Evolutionary conservation across 2,888 invertebrate species (phyloP).

Genomic region (Dione juno): DNA sequence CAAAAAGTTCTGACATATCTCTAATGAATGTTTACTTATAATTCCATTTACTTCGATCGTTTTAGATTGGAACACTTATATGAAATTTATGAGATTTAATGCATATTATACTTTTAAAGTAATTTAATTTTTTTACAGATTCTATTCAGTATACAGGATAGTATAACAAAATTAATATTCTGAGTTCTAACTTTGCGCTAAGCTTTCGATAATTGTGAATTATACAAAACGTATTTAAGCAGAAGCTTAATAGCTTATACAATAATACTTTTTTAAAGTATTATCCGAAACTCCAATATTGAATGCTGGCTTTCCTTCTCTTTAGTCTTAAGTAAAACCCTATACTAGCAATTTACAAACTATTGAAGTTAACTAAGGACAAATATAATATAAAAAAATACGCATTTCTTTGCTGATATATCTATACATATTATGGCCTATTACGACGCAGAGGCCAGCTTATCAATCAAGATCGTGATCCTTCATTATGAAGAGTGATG

Average conservation of each 20-base stretch:
- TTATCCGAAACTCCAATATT: no score
- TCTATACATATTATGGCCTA: conserved; percentile 52
- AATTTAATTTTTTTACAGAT: background rate
- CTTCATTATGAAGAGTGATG: conserved; percentile 82
- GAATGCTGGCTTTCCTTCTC: no score
- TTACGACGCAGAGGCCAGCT: conserved; percentile 65
- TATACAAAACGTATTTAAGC: background rate
- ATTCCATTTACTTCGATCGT: conserved; percentile 18
- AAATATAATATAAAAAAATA: background rate
- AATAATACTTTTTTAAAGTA: no score
- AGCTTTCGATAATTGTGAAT: no score
- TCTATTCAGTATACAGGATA: background rate
- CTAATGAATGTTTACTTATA: conserved; percentile 36
- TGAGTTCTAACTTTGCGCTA: no score
- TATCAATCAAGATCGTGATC: conserved; percentile 82
- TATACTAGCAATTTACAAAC: no score
- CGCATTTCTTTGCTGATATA: conserved; percentile 8
- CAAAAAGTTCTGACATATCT: conserved; percentile 37
- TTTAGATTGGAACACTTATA: background rate
- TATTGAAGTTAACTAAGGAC: background rate
- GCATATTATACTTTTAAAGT: background rate
- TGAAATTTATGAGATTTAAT: background rate
- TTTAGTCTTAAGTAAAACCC: no score
- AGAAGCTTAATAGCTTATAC: background rate
- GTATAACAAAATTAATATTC: no score